Evolutionary conservation across 2,113 vertebrate species (phyloP).

Genomic region (Rostratula benghalensis): DNA sequence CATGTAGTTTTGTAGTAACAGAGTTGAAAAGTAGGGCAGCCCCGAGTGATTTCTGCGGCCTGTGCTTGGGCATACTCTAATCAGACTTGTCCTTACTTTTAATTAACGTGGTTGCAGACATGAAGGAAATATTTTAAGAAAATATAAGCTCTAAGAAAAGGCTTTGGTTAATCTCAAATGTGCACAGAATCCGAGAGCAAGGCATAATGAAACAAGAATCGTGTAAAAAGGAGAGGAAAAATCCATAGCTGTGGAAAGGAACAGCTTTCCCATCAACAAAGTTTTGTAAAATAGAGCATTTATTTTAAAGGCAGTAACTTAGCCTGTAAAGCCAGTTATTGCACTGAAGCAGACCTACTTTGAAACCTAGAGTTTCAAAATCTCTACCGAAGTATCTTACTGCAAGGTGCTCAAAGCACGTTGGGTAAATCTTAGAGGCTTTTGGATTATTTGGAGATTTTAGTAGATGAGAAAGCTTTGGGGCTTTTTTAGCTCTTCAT

Average conservation of each 20-base stretch:
- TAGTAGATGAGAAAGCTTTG: background rate
- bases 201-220: background rate
- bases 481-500: background rate
- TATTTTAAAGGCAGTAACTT: fast-evolving
- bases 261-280: background rate
- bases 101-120: background rate
- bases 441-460: background rate
- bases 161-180: background rate
- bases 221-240: background rate
- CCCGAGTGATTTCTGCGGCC: background rate
- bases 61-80: background rate
- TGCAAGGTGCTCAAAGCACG: background rate
- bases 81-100: background rate
- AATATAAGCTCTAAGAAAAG: background rate
- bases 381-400: background rate
- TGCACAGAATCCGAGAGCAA: fast-evolving
- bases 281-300: background rate
- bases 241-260: background rate
- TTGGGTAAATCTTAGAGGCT: background rate
- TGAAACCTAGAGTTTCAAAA: too few relatives aligned
- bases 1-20: background rate
- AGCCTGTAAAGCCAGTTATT: background rate
- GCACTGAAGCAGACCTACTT: background rate
- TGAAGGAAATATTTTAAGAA: background rate
- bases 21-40: constrained; percentile 1